These are phyloP conservation scores for Drosophila funebris DNA, from an alignment of 1,140 invertebrate genomes.

Conservation along the genomic window DNA sequence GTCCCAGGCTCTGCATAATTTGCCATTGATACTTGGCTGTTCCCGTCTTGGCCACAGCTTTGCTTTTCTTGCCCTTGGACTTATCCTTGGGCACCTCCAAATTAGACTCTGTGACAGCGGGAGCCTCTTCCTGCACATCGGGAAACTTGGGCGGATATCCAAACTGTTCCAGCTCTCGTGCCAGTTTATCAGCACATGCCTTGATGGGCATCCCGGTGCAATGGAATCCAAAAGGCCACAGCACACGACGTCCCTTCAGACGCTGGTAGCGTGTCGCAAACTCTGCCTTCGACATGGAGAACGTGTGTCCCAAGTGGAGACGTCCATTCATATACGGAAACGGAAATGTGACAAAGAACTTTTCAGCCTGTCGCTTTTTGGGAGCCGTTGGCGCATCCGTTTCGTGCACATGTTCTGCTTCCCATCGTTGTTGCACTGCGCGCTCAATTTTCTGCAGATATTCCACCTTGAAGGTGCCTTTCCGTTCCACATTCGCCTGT, in stretches of 20 bases:
- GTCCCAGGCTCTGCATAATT: slow-evolving; percentile 97
- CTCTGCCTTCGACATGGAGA: slow-evolving; percentile 98
- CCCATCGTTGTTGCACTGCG: slow-evolving; percentile 93
- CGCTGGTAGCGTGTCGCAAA: slow-evolving; percentile 96
- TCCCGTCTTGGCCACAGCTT: slow-evolving; percentile 97
- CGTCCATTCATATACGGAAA: slow-evolving; percentile 99
- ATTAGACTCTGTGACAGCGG: slow-evolving; percentile 84
- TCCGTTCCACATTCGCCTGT: slow-evolving; percentile 87
- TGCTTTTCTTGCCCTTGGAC: slow-evolving; percentile 99
- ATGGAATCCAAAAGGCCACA: slow-evolving; percentile 99
- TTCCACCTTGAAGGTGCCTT: slow-evolving; percentile 96
- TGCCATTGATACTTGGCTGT: slow-evolving; percentile 98
- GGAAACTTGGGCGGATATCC: slow-evolving; percentile 98
- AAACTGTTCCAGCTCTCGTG: slow-evolving; percentile 95
- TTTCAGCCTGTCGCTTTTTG: slow-evolving; percentile 88
- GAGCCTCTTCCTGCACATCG: slow-evolving; percentile 85
- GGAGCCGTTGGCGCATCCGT: slow-evolving; percentile 88
- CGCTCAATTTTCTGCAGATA: slow-evolving; percentile 95
- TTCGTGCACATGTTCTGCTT: slow-evolving; percentile 91
- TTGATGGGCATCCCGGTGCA: slow-evolving; percentile 99
- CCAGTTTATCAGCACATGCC: slow-evolving; percentile 99
- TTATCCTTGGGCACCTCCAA: slow-evolving; percentile 93
- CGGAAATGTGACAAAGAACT: slow-evolving; percentile 97
- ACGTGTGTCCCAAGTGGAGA: slow-evolving; percentile 98
- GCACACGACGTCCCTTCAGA: slow-evolving; percentile 94